Percentiles rank a stretch among this genome's conserved stretches.
These are phyloP conservation scores for Gobio occitaniae DNA, from an alignment of 2,797 vertebrate species.

Conservation along the genomic window DNA sequence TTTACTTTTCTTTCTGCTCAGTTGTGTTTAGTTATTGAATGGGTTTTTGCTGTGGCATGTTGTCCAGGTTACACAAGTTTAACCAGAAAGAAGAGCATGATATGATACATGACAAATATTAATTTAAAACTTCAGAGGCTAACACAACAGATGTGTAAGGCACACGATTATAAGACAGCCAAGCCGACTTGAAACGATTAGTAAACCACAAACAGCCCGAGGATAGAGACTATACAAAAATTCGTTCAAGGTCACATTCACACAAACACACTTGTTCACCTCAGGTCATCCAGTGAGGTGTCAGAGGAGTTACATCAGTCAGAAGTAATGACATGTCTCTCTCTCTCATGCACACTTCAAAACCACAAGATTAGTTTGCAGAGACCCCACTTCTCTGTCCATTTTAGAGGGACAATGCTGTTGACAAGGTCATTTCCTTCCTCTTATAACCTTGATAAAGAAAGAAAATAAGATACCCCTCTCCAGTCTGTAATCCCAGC, in stretches of 20 bases:
- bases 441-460: slow-evolving; percentile 6
- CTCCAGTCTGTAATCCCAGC: neutral
- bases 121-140: slow-evolving; percentile 21
- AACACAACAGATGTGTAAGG: slow-evolving; percentile 20
- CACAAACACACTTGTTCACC: slow-evolving; percentile 41
- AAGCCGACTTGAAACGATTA: slow-evolving; percentile 24
- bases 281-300: slow-evolving; percentile 40
- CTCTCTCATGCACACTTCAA: slow-evolving; percentile 29
- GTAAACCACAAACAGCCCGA: slow-evolving; percentile 44
- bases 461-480: neutral
- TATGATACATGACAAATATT: slow-evolving; percentile 2
- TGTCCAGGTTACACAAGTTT: neutral
- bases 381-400: slow-evolving; percentile 32
- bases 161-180: slow-evolving; percentile 61
- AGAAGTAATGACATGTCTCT: slow-evolving; percentile 49
- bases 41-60: neutral
- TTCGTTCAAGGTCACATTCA: slow-evolving; percentile 34
- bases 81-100: neutral
- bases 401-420: slow-evolving; percentile 19
- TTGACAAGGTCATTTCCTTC: slow-evolving; percentile 38
- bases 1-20: neutral
- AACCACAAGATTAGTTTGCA: slow-evolving; percentile 31
- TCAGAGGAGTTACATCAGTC: slow-evolving; percentile 42
- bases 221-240: slow-evolving; percentile 46
- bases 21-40: neutral